Conservation (phyloP, 2,797 vertebrate genomes). For the Gymnoscopelus braueri region DNA sequence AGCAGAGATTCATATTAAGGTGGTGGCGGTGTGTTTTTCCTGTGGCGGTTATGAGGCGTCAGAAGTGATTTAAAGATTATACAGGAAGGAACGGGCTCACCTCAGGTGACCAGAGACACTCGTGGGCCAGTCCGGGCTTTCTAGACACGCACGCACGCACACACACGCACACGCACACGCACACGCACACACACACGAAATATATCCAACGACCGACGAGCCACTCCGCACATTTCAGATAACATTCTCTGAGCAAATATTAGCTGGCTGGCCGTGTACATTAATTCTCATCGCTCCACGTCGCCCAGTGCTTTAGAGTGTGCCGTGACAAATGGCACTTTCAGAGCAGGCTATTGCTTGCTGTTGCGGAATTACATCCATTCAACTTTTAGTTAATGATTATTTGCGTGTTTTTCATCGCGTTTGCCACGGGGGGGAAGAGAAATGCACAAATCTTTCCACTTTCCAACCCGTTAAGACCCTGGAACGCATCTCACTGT, state of each 20-base stretch:
- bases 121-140: too few species aligned
- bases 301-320: conserved; percentile 35
- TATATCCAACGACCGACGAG: conserved; percentile 6
- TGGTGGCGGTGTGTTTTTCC: too few species aligned
- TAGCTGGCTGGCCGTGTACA: conserved; percentile 53
- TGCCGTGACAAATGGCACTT: conserved; percentile 44
- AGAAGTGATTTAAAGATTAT: too few species aligned
- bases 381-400: conserved; percentile 30
- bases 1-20: too few species aligned
- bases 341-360: conserved; percentile 32
- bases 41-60: too few species aligned
- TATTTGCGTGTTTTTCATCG: conserved; percentile 4
- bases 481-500: too few species aligned
- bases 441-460: not conserved
- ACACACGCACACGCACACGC: not conserved
- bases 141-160: too few species aligned
- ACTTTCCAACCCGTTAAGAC: too few species aligned
- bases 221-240: conserved; percentile 55
- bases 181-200: conserved; percentile 5
- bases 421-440: too few species aligned
- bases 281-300: conserved; percentile 44
- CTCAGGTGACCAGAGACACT: too few species aligned
- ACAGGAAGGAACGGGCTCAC: too few species aligned
- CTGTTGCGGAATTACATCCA: conserved; percentile 28
- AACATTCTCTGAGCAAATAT: conserved; percentile 65